Percentiles rank a stretch among this genome's conserved stretches.
phyloP scores from a whole-genome alignment of 2,797 vertebrate genomes.

The Glossophaga mutica region DNA sequence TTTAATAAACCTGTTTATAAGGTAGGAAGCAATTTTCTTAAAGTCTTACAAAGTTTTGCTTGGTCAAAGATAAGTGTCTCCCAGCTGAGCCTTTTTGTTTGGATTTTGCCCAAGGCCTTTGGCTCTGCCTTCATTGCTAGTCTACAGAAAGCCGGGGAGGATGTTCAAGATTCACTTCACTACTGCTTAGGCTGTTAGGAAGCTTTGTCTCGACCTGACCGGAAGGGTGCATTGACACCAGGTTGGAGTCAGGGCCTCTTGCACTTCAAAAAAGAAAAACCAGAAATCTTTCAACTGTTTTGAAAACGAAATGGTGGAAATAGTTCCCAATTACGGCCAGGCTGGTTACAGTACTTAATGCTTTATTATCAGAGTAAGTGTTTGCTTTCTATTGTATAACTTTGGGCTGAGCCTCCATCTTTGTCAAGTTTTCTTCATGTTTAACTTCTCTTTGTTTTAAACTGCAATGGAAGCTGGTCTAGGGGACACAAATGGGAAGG shows the following conservation, averaged over 20 bases:
- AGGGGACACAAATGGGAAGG: neutral
- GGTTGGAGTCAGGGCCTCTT: neutral
- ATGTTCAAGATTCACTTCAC: constrained; percentile 28
- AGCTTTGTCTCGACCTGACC: neutral
- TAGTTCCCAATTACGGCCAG: neutral
- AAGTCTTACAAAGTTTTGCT: constrained; percentile 19
- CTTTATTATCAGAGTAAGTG: neutral
- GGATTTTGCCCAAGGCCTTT: constrained; percentile 52
- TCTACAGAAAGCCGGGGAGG: neutral
- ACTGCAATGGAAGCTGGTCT: neutral
- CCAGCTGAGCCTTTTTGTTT: constrained; percentile 25
- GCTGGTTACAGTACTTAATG: neutral
- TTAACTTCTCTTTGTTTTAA: neutral
- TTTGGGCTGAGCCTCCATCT: neutral
- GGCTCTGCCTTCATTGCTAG: neutral
- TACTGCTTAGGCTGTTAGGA: constrained; percentile 52
- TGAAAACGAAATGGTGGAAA: neutral
- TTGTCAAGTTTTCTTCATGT: neutral
- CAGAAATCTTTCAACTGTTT: neutral
- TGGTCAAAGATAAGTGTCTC: constrained; percentile 37
- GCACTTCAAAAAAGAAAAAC: neutral
- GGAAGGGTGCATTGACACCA: neutral
- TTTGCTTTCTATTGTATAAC: neutral
- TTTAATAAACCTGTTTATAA: constrained; percentile 48
- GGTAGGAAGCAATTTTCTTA: constrained; percentile 20